phyloP scores from a whole-genome alignment of 2,113 vertebrate genomes.

The Sprattus sprattus region DNA sequence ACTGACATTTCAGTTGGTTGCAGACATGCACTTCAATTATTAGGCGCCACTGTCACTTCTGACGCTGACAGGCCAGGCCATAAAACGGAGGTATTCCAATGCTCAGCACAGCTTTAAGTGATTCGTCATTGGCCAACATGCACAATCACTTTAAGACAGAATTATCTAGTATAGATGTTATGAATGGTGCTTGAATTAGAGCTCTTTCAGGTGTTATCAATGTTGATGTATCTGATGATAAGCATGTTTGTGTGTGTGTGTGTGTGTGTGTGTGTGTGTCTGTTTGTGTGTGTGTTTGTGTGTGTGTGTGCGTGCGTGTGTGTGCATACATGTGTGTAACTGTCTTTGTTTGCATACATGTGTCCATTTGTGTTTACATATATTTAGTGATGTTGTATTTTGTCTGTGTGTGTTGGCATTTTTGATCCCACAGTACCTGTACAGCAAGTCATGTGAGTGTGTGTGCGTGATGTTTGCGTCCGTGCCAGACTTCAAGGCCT shows the following conservation, averaged over 20 bases:
- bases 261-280: conserved; percentile 20
- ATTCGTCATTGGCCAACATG: not conserved
- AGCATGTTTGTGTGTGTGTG: conserved; percentile 2
- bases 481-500: conserved; percentile 87
- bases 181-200: not conserved
- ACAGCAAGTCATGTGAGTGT: conserved; percentile 82
- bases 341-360: not conserved
- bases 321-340: not conserved
- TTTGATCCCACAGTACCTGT: conserved; percentile 76
- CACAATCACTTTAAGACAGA: not conserved
- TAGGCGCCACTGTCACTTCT: not conserved
- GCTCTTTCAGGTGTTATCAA: not conserved
- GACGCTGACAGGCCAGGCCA: not conserved
- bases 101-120: not conserved
- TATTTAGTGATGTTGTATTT: not conserved
- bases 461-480: conserved; percentile 91
- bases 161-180: not conserved
- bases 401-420: conserved; percentile 27
- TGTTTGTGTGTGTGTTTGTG: not conserved
- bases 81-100: not conserved
- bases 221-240: not conserved
- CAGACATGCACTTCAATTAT: not conserved
- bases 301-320: not conserved
- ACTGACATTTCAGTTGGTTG: not conserved
- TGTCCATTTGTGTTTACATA: not conserved